A percentile compares a stretch with the other conserved stretches of the same genome.
Conservation (phyloP, 2,113 vertebrate genomes). For the Ophiodon elongatus region DNA sequence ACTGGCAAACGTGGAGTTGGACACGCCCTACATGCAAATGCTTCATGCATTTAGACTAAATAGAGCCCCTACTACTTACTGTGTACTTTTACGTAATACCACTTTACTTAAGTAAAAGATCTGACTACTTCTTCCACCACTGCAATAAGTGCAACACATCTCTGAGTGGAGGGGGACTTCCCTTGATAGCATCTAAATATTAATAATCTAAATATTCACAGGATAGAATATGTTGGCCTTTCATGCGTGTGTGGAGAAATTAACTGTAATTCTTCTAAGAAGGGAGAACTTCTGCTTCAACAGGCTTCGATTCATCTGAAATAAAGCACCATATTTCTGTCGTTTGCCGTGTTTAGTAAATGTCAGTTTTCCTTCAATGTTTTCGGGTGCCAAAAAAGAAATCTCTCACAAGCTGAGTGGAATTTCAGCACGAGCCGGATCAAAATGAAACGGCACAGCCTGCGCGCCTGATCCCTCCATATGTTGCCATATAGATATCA, state of each 20-base stretch:
- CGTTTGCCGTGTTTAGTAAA: slow-evolving; percentile 1
- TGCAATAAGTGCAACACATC: background rate
- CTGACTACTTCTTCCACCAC: background rate
- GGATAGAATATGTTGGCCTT: background rate
- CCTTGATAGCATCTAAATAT: background rate
- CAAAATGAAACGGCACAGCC: slow-evolving; percentile 46
- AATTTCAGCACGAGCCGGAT: slow-evolving; percentile 42
- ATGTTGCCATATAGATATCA: slow-evolving; percentile 82
- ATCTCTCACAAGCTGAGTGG: slow-evolving; percentile 6
- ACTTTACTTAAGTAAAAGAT: background rate
- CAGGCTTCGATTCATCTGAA: background rate
- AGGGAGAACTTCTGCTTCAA: background rate
- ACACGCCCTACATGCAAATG: no score
- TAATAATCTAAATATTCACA: slow-evolving; percentile 1
- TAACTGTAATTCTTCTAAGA: background rate
- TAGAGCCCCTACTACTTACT: background rate
- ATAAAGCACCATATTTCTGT: slow-evolving; percentile 18
- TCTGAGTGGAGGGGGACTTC: background rate
- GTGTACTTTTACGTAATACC: background rate
- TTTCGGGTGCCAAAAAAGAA: background rate
- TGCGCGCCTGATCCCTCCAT: slow-evolving; percentile 68
- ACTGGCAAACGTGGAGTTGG: background rate
- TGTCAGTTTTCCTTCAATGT: background rate
- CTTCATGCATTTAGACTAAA: background rate
- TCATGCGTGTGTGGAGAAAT: background rate